Evolutionary conservation across 1,140 invertebrate genomes (phyloP), one percentile per base, ranked within the genome.

Genomic region (Cardiocondyla obscurior): DNA sequence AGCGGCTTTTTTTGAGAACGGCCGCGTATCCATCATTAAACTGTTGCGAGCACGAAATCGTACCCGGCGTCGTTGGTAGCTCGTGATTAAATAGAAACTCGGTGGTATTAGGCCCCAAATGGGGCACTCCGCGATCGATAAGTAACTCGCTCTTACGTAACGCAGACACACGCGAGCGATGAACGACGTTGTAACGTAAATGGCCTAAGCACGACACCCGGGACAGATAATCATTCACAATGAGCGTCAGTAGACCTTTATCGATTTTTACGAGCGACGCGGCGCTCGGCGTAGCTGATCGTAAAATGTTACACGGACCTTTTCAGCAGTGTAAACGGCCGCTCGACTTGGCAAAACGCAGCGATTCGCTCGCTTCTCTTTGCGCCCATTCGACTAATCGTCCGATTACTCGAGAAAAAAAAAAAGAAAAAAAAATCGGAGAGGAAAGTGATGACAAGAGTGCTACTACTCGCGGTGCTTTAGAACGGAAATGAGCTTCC

Each of bases 401-500:
- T 44, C 12, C 10, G 53, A 28, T 42, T 25, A 28, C 25, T 0
- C 3, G 12, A 8, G 30, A 76, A 74, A n/a, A n/a, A n/a, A n/a
- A n/a, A n/a, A n/a, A n/a, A n/a, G n/a, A n/a, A n/a, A n/a, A n/a
- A n/a, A n/a, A 64, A 69, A 69, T 51, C 44, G 2, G 7, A 25
- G 7, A 46, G 57, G 72, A 74, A 74, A 74, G 55, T 74, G 55
- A 62, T 28, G 57, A 62, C 39, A 49, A 53, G 57, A n/a, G n/a
- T n/a, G n/a, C n/a, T n/a, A n/a, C n/a, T 39, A 22, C 28, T 25
- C n/a, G 57, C 12, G n/a, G 19, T 60, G 16, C 28, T 64, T 76
- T 7, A 60, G 36, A 46, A n/a, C 72, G 72, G 57, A 76, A 62
- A 76, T 76, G 72, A 76, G 57, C 49, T 76, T 76, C 72, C 72